Evolutionary conservation across 2,797 vertebrate species (phyloP).

Genomic region (Semotilus atromaculatus): DNA sequence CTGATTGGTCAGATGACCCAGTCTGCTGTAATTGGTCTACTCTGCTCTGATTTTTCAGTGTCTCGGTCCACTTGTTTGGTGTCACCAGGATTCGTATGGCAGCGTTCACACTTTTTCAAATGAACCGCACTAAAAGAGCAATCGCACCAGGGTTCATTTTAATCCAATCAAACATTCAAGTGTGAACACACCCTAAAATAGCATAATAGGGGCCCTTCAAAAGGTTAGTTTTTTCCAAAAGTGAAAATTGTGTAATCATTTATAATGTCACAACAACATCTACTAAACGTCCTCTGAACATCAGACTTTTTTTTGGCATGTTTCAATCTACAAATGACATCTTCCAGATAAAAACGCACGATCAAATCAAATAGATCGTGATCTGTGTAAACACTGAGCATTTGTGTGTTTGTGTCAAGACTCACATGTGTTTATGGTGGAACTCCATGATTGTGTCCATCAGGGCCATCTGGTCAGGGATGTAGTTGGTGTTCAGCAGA

Average conservation of each 20-base stretch:
- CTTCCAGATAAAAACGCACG: neutral
- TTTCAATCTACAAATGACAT: neutral
- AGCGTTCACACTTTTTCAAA: too few species aligned
- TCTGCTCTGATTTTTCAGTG: too few species aligned
- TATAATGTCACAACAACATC: neutral
- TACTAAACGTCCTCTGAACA: neutral
- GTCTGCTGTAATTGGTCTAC: too few species aligned
- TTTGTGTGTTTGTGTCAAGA: conserved; percentile 32
- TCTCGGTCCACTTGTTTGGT: too few species aligned
- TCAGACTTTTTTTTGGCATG: neutral
- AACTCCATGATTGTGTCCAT: conserved; percentile 97
- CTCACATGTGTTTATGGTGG: conserved; percentile 93
- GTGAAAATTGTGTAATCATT: neutral
- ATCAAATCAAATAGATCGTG: conserved; percentile 30
- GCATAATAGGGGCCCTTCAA: neutral
- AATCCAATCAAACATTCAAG: too few species aligned
- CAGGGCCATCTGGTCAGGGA: conserved; percentile 94
- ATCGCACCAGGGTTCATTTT: too few species aligned
- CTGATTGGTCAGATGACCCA: too few species aligned
- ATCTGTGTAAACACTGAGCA: conserved; percentile 27
- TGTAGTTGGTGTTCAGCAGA: conserved; percentile 94
- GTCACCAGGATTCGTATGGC: too few species aligned
- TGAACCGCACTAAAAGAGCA: too few species aligned
- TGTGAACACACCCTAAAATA: neutral
- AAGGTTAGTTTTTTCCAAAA: neutral